phyloP scores from a whole-genome alignment of 37 sponge, comb jelly and placozoan genomes.

The Crambe crambe region DNA sequence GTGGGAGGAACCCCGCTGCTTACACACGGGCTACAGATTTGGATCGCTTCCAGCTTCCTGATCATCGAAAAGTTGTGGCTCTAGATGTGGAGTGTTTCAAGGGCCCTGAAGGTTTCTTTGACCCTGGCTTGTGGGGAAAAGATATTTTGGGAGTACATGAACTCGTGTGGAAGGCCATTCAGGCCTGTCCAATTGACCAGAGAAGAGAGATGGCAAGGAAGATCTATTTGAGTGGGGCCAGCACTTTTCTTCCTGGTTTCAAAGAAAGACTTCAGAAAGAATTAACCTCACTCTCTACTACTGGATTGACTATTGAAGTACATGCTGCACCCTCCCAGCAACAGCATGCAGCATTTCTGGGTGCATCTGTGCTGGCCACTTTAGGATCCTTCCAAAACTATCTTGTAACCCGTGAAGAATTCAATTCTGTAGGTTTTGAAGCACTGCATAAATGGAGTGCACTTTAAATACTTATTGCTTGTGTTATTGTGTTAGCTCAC shows the following conservation, averaged over 20 bases:
- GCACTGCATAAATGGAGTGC: conserved; percentile 42
- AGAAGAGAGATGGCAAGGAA: conserved; percentile 49
- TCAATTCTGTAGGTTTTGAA: conserved; percentile 22
- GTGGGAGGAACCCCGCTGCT: conserved; percentile 17
- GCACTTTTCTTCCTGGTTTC: conserved; percentile 54
- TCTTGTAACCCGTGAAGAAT: conserved; percentile 60
- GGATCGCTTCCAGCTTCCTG: conserved; percentile 70
- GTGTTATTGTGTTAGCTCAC: no score
- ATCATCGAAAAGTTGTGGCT: conserved; percentile 59
- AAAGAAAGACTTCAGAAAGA: conserved; percentile 76
- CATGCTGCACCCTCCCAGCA: conserved; percentile 53
- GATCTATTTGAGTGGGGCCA: conserved; percentile 76
- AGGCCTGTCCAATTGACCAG: conserved; percentile 77
- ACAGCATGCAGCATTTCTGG: conserved; percentile 79
- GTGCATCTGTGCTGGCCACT: conserved; percentile 70
- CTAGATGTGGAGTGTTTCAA: conserved; percentile 57
- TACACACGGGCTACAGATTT: conserved; percentile 62
- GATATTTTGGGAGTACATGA: conserved; percentile 71
- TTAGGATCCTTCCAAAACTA: conserved; percentile 54
- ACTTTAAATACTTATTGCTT: not conserved
- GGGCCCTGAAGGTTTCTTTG: conserved; percentile 75
- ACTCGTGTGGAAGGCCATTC: conserved; percentile 69
- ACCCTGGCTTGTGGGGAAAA: conserved; percentile 67
- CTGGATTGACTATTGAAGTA: conserved; percentile 46
- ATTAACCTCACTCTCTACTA: conserved; percentile 27